phyloP scores from a whole-genome alignment of 2,888 invertebrate species.

The Oegoconia quadripuncta region DNA sequence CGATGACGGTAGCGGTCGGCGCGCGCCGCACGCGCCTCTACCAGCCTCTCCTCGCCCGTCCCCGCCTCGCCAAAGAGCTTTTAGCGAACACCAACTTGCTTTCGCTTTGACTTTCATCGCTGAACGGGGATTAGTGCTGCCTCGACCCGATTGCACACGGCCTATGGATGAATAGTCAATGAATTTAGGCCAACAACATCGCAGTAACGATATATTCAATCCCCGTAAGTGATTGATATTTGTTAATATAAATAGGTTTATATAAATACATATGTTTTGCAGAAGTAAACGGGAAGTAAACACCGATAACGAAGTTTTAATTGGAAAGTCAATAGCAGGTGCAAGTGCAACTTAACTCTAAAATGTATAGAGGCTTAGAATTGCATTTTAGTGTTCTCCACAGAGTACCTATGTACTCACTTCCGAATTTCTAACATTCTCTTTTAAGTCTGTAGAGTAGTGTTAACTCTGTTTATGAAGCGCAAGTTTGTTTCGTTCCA shows the following conservation, averaged over 20 bases:
- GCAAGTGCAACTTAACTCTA: too few species aligned
- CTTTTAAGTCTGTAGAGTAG: slow-evolving; percentile 4
- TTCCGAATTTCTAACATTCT: neutral
- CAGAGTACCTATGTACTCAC: too few species aligned
- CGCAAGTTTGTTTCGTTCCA: slow-evolving; percentile 34
- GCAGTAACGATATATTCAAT: too few species aligned
- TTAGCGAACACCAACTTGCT: slow-evolving; percentile 59
- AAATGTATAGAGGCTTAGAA: too few species aligned
- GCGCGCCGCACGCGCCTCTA: neutral
- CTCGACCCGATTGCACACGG: slow-evolving; percentile 53
- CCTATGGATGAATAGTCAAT: slow-evolving; percentile 62
- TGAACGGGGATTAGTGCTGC: slow-evolving; percentile 50
- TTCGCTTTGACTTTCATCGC: slow-evolving; percentile 63
- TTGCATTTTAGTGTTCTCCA: too few species aligned
- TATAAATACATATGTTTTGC: too few species aligned
- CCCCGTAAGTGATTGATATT: too few species aligned
- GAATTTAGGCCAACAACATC: slow-evolving; percentile 51
- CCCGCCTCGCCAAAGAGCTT: slow-evolving; percentile 61
- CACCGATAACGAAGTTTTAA: too few species aligned
- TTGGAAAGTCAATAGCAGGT: too few species aligned
- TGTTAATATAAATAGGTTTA: too few species aligned
- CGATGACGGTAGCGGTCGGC: neutral
- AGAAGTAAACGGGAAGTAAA: neutral
- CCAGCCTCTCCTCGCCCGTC: slow-evolving; percentile 34
- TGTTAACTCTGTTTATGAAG: slow-evolving; percentile 27